Conservation (phyloP, 2,797 vertebrate genomes). For the Ceyx erithaca region DNA sequence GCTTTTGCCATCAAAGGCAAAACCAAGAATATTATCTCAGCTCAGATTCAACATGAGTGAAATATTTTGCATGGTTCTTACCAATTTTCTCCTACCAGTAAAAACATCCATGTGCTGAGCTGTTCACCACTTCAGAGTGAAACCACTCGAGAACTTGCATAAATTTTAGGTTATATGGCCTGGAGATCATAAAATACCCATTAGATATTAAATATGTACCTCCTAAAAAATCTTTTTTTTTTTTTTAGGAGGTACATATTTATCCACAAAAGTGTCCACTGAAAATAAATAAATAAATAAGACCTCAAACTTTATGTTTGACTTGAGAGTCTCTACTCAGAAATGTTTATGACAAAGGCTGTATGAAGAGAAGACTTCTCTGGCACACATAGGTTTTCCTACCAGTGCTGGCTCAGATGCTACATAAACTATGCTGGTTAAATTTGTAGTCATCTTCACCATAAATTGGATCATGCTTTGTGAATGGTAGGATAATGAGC, state of each 20-base stretch:
- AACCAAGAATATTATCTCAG: background rate
- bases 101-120: background rate
- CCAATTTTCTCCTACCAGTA: background rate
- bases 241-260: too few relatives aligned
- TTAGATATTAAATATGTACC: background rate
- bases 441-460: background rate
- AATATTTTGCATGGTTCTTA: background rate
- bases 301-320: background rate
- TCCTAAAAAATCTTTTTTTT: background rate
- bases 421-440: background rate
- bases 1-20: background rate
- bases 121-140: background rate
- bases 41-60: background rate
- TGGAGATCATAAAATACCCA: background rate
- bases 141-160: accelerated
- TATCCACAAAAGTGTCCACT: background rate
- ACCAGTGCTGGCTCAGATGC: background rate
- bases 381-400: background rate
- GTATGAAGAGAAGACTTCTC: background rate
- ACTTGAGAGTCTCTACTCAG: background rate
- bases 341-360: background rate
- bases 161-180: background rate
- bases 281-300: too few relatives aligned
- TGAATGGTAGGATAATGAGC: background rate
- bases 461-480: background rate